Percentiles rank a stretch among this genome's conserved stretches.
Evolutionary conservation across 2,113 vertebrate species (phyloP).

Genomic region (Anarrhichthys ocellatus): DNA sequence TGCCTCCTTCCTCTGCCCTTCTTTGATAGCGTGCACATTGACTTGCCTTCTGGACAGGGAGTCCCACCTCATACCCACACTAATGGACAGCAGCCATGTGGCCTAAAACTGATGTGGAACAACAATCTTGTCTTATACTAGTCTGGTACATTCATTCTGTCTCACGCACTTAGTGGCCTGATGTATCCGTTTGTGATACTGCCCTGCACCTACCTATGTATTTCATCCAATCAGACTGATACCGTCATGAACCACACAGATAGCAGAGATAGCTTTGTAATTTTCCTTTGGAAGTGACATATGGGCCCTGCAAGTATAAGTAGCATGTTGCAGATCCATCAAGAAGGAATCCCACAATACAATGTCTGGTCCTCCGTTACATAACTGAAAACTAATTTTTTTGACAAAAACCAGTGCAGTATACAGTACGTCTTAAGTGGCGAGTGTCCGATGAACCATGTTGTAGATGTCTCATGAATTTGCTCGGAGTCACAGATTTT

Average conservation of each 20-base stretch:
- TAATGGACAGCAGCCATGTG: constrained; percentile 57
- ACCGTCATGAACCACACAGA: constrained; percentile 34
- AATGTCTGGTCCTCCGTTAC: constrained; percentile 12
- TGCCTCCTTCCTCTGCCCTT: constrained; percentile 20
- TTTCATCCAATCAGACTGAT: constrained; percentile 43
- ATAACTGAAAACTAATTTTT: constrained; percentile 25
- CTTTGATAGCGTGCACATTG: constrained; percentile 57
- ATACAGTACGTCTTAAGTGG: constrained; percentile 7
- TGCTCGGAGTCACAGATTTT: constrained; percentile 10
- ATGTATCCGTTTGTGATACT: constrained; percentile 58
- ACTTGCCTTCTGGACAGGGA: constrained; percentile 69
- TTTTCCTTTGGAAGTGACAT: constrained; percentile 18
- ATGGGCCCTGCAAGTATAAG: constrained; percentile 20
- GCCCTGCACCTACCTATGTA: constrained; percentile 43
- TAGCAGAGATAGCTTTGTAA: constrained; percentile 35
- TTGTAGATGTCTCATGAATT: not conserved
- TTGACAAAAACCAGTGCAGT: constrained; percentile 45
- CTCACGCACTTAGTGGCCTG: constrained; percentile 58
- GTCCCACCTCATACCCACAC: constrained; percentile 54
- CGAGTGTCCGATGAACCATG: not conserved
- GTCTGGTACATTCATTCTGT: constrained; percentile 46
- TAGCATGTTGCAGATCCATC: constrained; percentile 30
- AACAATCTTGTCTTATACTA: constrained; percentile 51
- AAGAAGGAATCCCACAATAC: not conserved
- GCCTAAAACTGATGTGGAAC: constrained; percentile 60